phyloP scores from a whole-genome alignment of 2,113 vertebrate genomes.

The Entosphenus tridentatus region DNA sequence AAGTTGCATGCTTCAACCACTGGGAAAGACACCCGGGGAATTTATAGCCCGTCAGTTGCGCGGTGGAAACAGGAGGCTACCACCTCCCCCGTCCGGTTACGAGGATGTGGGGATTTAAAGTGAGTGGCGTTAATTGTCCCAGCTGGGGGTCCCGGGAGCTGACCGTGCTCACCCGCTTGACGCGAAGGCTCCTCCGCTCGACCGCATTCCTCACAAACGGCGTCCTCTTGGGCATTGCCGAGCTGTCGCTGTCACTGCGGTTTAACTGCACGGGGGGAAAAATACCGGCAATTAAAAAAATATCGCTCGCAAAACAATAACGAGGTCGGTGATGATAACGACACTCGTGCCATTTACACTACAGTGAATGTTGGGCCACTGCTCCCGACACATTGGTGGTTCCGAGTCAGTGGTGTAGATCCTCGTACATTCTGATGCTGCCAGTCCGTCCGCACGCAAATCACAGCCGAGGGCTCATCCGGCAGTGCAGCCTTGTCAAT shows the following conservation, averaged over 20 bases:
- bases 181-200: conserved; percentile 66
- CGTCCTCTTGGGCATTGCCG: conserved; percentile 73
- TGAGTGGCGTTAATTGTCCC: no score
- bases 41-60: no score
- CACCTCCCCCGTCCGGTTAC: no score
- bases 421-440: not conserved
- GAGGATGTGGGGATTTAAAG: no score
- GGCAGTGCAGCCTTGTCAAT: not conserved
- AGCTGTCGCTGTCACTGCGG: conserved; percentile 96
- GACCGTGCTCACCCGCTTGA: conserved; percentile 50
- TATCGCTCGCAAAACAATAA: no score
- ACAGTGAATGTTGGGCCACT: not conserved
- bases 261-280: conserved; percentile 38
- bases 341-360: not conserved
- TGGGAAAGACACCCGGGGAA: no score
- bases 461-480: not conserved
- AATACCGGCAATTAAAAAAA: not conserved
- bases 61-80: no score
- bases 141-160: no score
- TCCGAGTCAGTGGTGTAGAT: not conserved
- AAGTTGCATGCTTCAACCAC: no score
- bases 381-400: not conserved
- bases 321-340: not conserved
- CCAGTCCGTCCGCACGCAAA: not conserved
- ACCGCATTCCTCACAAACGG: conserved; percentile 77